Conservation (phyloP, 1,140 invertebrate genomes). For the Metaphire vulgaris region DNA sequence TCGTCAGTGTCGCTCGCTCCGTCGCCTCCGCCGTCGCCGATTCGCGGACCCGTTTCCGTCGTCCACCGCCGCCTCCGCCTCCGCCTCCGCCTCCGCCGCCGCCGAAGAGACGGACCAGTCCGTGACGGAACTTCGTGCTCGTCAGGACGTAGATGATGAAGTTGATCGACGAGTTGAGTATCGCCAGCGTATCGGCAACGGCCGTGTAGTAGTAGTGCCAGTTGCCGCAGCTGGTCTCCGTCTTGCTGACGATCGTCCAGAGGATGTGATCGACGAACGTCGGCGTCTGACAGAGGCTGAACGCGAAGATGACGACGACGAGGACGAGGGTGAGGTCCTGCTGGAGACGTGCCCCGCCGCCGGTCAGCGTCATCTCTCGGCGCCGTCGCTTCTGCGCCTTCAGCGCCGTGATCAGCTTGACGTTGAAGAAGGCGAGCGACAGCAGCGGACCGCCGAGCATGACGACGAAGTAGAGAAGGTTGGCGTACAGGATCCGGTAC, state of each 20-base stretch:
- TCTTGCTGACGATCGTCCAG: conserved; percentile 26
- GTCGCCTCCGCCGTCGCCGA: neutral
- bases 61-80: neutral
- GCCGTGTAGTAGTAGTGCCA: conserved; percentile 32
- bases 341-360: neutral
- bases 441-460: conserved; percentile 27
- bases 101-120: conserved; percentile 1
- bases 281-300: conserved; percentile 30
- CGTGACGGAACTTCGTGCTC: conserved; percentile 24
- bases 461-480: conserved; percentile 26
- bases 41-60: no score
- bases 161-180: conserved; percentile 29
- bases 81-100: neutral
- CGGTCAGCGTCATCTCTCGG: neutral
- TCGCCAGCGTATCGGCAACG: conserved; percentile 21
- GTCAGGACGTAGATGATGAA: conserved; percentile 30
- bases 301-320: conserved; percentile 29
- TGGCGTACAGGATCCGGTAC: conserved; percentile 27
- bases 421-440: conserved; percentile 26
- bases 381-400: conserved; percentile 7
- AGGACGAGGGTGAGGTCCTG: conserved; percentile 30
- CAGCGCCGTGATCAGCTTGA: conserved; percentile 27
- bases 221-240: conserved; percentile 17
- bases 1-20: neutral
- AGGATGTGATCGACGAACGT: conserved; percentile 29